These are phyloP conservation scores for Ctenochaetus hawaiiensis DNA, from an alignment of 2,797 vertebrate species.

Conservation along the genomic window DNA sequence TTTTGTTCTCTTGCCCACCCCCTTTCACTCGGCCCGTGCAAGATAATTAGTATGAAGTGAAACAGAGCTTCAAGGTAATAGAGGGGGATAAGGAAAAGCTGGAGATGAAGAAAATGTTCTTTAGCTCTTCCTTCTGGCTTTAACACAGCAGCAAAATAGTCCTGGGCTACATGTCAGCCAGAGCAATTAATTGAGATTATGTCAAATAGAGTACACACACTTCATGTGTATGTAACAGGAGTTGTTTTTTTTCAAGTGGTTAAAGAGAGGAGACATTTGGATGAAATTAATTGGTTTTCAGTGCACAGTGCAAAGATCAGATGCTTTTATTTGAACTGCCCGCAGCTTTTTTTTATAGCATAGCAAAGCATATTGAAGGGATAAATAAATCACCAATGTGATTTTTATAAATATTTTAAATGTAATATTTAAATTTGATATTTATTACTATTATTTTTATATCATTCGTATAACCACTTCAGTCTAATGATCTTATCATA, in stretches of 20 bases:
- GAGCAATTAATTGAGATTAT: conserved; percentile 77
- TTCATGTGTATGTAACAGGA: conserved; percentile 51
- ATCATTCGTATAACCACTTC: no score
- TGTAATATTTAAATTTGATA: no score
- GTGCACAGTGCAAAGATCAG: conserved; percentile 54
- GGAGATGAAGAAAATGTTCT: conserved; percentile 60
- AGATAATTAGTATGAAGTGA: conserved; percentile 78
- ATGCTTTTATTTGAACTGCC: conserved; percentile 44
- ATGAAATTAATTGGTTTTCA: conserved; percentile 66
- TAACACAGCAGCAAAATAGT: conserved; percentile 54
- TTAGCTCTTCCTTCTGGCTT: conserved; percentile 67
- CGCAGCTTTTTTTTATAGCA: conserved; percentile 4
- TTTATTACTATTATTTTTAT: no score
- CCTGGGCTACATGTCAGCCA: conserved; percentile 59
- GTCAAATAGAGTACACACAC: conserved; percentile 66
- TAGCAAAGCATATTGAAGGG: conserved; percentile 2
- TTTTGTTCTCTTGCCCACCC: conserved; percentile 28
- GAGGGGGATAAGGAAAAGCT: conserved; percentile 48
- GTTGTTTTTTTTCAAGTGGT: conserved; percentile 21
- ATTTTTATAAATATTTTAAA: neutral
- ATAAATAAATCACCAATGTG: neutral
- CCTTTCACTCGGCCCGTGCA: conserved; percentile 45
- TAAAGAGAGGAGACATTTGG: conserved; percentile 53
- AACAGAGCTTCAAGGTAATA: conserved; percentile 75
- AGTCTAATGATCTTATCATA: no score